phyloP scores from a whole-genome alignment of 2,113 vertebrate species.

The Chaetops frenatus region DNA sequence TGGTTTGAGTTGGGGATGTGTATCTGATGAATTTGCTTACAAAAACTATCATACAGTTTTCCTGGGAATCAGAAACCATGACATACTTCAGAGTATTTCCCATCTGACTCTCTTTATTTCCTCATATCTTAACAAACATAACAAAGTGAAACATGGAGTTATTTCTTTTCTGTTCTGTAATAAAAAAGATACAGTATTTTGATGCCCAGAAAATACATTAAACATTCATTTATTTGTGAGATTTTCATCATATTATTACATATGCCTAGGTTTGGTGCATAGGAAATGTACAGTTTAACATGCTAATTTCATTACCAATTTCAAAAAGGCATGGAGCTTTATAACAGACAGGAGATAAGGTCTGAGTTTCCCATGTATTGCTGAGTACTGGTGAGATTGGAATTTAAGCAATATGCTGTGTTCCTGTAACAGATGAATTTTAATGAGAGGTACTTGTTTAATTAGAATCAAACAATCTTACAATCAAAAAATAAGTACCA shows the following conservation, averaged over 20 bases:
- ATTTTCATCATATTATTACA: conserved; percentile 1
- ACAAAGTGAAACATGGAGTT: not conserved
- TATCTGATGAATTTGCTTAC: not conserved
- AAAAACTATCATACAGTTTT: not conserved
- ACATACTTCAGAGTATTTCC: not conserved
- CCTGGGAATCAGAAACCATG: not conserved
- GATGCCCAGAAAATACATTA: conserved; percentile 31
- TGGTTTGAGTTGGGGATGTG: not conserved
- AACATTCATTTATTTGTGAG: conserved; percentile 29
- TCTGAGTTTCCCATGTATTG: not conserved
- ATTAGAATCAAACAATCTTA: not conserved
- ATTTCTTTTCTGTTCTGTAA: not conserved
- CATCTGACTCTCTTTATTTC: conserved; percentile 13
- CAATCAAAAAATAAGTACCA: not conserved
- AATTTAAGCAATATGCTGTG: not conserved
- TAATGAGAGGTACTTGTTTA: not conserved
- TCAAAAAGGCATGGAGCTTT: not conserved
- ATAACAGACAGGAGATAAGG: not conserved
- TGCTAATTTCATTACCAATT: not conserved
- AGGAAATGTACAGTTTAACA: not conserved
- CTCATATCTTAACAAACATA: not conserved
- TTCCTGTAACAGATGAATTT: not conserved
- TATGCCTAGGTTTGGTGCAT: not conserved
- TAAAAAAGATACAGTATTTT: not conserved
- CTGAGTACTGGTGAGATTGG: not conserved